Base-by-base conservation (phyloP, 37 sponge, comb jelly and placozoan genomes). In the Cliona cf. orientalis region DNA sequence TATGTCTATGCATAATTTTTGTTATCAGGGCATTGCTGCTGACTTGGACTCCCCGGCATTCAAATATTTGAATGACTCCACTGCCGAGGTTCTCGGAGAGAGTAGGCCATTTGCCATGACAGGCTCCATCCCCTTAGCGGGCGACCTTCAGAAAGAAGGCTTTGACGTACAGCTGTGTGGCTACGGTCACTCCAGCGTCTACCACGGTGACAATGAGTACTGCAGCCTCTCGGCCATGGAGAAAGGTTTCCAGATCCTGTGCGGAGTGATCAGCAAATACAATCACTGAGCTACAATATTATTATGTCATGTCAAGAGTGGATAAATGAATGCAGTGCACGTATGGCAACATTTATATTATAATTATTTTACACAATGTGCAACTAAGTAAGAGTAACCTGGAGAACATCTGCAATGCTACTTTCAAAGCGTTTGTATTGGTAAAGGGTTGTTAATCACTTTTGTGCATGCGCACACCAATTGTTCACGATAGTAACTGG, bases 161-260 rank as follows among this genome's bases (percentile, higher is more conserved):
- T 92, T 89, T 79, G 93, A 92, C 44, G 65, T 92, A 6, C 93
- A 88, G 86, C 1, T 75, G 17, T 79, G 80, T 79, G 89, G 89
- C 34, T 92, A 84, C 72, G 93, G 93, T 2, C 82, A 88, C 64
- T 77, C 77, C 73, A 75, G 71, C 71, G 93, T 92, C 31, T 92
- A 92, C 81, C 93, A 92, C 40, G 93, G 89, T 22, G 89, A 92
- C 82, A 92, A 92, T 58, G 93, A 92, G 79, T 92, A 92, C 76
- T 88, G 89, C 79, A 66, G 71, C 35, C 74, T 91, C 46, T 82
- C 87, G 12, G 46, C 21, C 45, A 86, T 91, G 91, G 70, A 92
- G 74, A 76, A 74, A 0, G 89, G 82, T 11, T 76, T 92, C 58
- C 88, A 85, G 89, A 88, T 92, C 60, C 68, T 92, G 63, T 71